Evolutionary conservation across 2,888 invertebrate genomes (phyloP).

Genomic region (Trichopoda pennipes): DNA sequence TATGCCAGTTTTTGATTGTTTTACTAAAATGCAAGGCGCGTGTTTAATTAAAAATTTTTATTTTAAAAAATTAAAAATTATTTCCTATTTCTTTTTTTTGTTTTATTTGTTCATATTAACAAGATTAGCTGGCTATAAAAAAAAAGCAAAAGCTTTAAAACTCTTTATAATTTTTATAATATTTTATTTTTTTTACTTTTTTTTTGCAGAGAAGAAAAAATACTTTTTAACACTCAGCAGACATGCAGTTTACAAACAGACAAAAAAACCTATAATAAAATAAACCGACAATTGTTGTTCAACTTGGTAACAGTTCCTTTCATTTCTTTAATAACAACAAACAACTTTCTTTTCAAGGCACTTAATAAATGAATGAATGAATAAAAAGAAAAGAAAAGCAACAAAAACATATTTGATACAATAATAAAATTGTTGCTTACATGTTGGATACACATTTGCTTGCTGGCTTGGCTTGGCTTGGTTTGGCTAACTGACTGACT

Average conservation of each 20-base stretch:
- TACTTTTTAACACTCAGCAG: conserved; percentile 38
- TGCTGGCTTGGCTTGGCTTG: no score
- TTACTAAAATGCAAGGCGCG: conserved; percentile 1
- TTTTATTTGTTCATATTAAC: conserved; percentile 8
- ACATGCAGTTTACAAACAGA: conserved; percentile 40
- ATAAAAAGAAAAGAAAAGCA: conserved; percentile 40
- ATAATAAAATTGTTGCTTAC: conserved; percentile 54
- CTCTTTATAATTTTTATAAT: conserved; percentile 48
- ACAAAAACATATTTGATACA: conserved; percentile 30
- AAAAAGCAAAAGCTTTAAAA: conserved; percentile 32
- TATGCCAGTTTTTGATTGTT: no score
- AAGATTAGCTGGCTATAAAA: conserved; percentile 20
- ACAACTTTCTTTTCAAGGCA: conserved; percentile 68
- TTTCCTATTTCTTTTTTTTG: background rate
- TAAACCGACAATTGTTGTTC: conserved; percentile 59
- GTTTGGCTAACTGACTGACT: conserved; percentile 23
- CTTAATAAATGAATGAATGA: conserved; percentile 45
- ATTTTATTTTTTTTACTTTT: conserved; percentile 24
- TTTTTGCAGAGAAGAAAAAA: background rate
- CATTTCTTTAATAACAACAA: conserved; percentile 68
- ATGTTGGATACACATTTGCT: conserved; percentile 47
- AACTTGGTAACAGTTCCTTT: conserved; percentile 68
- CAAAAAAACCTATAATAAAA: conserved; percentile 29
- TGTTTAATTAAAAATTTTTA: background rate
- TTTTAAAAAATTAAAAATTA: no score